These are phyloP conservation scores for Frankliniella intonsa DNA, from an alignment of 2,888 invertebrate species.

Conservation along the genomic window DNA sequence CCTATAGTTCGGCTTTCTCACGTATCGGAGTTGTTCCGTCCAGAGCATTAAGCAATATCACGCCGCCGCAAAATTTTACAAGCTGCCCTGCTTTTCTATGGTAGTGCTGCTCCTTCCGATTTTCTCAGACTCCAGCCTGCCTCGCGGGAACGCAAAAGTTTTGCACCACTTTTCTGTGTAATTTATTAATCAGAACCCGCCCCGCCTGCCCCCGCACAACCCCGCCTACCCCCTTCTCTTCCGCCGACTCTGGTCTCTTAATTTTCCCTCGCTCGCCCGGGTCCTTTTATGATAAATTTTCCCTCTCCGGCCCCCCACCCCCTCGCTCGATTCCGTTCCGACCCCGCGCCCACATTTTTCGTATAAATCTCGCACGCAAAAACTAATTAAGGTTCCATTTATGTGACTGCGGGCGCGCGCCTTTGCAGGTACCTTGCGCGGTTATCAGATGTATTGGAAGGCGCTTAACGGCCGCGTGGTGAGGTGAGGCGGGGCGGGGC, in stretches of 20 bases:
- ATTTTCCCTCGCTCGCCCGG: neutral
- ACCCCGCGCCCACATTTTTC: neutral
- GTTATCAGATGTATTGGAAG: slow-evolving; percentile 20
- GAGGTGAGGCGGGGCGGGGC: neutral
- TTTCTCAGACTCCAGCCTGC: neutral
- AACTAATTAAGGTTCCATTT: slow-evolving; percentile 23
- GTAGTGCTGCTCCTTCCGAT: neutral
- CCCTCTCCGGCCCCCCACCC: neutral
- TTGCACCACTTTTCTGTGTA: neutral
- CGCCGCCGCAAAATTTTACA: too few relatives aligned
- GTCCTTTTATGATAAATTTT: neutral
- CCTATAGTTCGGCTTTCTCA: neutral
- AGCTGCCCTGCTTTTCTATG: neutral
- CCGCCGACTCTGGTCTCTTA: neutral
- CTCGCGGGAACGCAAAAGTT: neutral
- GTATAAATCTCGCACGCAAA: slow-evolving; percentile 26
- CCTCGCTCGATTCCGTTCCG: neutral
- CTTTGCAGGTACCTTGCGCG: neutral
- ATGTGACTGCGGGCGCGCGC: neutral
- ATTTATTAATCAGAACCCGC: neutral
- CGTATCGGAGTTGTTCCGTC: too few relatives aligned
- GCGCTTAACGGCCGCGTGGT: slow-evolving; percentile 12
- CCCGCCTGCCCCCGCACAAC: neutral
- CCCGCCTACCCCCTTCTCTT: neutral
- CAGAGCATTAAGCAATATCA: too few relatives aligned